Base-by-base conservation (phyloP, 2,797 vertebrate genomes). In the Oryzias sinensis region DNA sequence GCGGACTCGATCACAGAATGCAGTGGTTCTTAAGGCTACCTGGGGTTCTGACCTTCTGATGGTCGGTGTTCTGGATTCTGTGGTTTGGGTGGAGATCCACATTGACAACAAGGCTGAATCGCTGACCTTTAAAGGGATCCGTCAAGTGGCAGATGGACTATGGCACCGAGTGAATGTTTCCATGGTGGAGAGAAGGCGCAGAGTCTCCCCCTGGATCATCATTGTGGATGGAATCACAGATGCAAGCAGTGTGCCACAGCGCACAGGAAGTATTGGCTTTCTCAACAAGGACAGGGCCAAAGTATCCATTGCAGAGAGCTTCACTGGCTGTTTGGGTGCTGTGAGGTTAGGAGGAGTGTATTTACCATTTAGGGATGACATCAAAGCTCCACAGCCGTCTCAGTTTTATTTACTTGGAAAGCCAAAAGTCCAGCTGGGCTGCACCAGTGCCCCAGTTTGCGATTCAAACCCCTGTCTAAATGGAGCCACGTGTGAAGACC, bases 291-390 rank as follows among this genome's bases (percentile, higher is more conserved):
- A 81, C 0, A 70, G 59, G 1, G 80, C 78, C 4, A 70, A 46
- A 0, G 0, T 98, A 2, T 57, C 83, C 0, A 6, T 97, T 2
- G 95, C 92, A 0, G 91, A 95, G 60, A 94, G 93, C 18, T 97
- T 94, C 84, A 93, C 88, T 0, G 97, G 97, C 65, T 98, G 97
- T 83, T 69, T 98, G 6, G 95, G 95, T 1, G 89, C 75, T 0
- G 87, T 94, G 63, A 83, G 88, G 15, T 76, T 98, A 0, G 95
- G 95, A 1, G 93, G 92, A 0, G 81, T 95, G 41, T 87, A 94
- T 60, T 90, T 98, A 57, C 94, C 95, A 0, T 93, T 95, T 47
- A 58, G 85, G 0, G 89, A 89, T 4, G 76, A 78, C 8, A 37
- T 45, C 4, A 37, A 59, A 0, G 69, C 92, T 29, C 89, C 89